Conservation (phyloP, 2,888 invertebrate genomes). For the Trachelus iudaicus region DNA sequence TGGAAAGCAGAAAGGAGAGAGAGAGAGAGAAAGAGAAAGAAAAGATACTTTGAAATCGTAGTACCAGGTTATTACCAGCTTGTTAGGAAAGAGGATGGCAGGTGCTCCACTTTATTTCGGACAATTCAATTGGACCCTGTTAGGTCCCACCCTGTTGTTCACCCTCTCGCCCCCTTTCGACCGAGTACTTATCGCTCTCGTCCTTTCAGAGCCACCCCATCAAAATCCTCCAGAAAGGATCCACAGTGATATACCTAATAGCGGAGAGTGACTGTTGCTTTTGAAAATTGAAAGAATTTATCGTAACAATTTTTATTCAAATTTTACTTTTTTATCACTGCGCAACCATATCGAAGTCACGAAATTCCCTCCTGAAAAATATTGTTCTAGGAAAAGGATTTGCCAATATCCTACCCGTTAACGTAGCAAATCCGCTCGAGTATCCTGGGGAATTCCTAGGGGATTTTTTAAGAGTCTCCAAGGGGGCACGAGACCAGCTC, state of each 20-base stretch:
- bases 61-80: conserved; percentile 61
- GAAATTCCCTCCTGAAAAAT: no score
- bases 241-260: not conserved
- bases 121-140: conserved; percentile 61
- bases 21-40: conserved; percentile 14
- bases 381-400: not conserved
- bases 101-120: conserved; percentile 63
- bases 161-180: conserved; percentile 35
- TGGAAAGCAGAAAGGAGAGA: conserved; percentile 13
- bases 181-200: conserved; percentile 26
- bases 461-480: not conserved
- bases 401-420: not conserved
- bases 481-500: not conserved
- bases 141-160: conserved; percentile 32
- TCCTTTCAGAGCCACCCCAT: conserved; percentile 7
- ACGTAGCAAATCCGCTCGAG: not conserved
- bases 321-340: not conserved
- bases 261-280: not conserved
- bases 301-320: not conserved
- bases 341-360: not conserved
- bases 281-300: not conserved
- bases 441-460: not conserved
- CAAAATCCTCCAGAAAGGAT: not conserved
- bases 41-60: conserved; percentile 12
- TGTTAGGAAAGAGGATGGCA: conserved; percentile 55